phyloP scores from a whole-genome alignment of 2,113 vertebrate genomes.

The Tonatia bakeri region DNA sequence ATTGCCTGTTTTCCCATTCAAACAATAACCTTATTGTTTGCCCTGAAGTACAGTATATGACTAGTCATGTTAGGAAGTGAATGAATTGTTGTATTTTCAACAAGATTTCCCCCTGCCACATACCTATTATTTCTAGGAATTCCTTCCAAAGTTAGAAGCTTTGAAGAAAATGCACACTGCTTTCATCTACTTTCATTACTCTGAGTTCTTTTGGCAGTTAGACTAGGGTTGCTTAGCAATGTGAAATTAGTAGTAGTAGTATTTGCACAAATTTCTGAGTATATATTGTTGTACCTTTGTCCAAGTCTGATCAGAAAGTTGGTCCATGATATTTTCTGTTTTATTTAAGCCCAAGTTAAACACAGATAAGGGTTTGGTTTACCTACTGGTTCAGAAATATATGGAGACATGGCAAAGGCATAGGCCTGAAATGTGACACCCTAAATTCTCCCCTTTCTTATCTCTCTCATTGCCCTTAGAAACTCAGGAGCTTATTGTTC shows the following conservation, averaged over 20 bases:
- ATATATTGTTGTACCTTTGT: not conserved
- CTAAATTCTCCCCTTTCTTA: not conserved
- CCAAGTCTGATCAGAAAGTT: not conserved
- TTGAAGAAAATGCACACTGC: slow-evolving; percentile 66
- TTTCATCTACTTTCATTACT: slow-evolving; percentile 43
- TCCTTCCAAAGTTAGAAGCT: slow-evolving; percentile 66
- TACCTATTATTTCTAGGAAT: slow-evolving; percentile 81
- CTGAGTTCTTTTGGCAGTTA: not conserved
- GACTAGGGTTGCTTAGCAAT: not conserved
- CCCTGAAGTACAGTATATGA: slow-evolving; percentile 75
- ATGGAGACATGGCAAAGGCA: not conserved
- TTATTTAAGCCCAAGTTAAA: not conserved
- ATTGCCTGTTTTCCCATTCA: slow-evolving; percentile 73
- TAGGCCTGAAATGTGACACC: not conserved
- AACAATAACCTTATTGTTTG: slow-evolving; percentile 85
- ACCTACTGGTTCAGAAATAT: not conserved
- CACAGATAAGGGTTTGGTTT: not conserved
- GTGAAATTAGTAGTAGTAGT: not conserved
- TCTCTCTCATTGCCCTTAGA: not conserved
- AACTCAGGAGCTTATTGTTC: not conserved
- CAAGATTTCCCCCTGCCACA: slow-evolving; percentile 65
- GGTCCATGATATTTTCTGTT: not conserved
- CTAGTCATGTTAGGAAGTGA: slow-evolving; percentile 82
- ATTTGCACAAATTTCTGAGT: not conserved
- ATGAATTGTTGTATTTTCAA: slow-evolving; percentile 84